These are phyloP conservation scores for Catocala sponsa DNA, from an alignment of 2,888 invertebrate species.

Conservation along the genomic window DNA sequence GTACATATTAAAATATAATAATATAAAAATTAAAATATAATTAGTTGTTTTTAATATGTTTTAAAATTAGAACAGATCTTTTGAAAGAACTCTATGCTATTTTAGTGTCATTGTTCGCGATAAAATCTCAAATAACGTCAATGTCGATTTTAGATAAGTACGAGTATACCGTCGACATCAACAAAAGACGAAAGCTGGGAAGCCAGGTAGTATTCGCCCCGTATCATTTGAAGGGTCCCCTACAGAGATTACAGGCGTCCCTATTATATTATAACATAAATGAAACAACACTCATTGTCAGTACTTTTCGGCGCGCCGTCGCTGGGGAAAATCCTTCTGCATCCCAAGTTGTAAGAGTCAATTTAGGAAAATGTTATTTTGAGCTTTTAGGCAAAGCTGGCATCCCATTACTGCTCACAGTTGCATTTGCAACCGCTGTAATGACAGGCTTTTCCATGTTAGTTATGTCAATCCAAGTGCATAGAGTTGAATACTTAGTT, in stretches of 20 bases:
- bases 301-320: constrained; percentile 6
- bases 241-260: constrained; percentile 9
- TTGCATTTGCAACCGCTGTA: background rate
- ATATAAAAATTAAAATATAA: too few species aligned
- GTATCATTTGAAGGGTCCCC: constrained; percentile 15
- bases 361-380: constrained; percentile 29
- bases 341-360: constrained; percentile 24
- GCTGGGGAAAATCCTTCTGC: constrained; percentile 9
- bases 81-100: too few species aligned
- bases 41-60: too few species aligned
- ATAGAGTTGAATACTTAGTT: too few species aligned
- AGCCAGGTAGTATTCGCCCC: constrained; percentile 13
- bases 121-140: too few species aligned
- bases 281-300: constrained; percentile 13
- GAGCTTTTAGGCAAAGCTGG: background rate
- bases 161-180: background rate
- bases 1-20: too few species aligned
- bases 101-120: too few species aligned
- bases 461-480: too few species aligned
- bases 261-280: constrained; percentile 10
- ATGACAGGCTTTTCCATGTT: background rate
- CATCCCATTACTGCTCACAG: background rate
- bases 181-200: constrained; percentile 7
- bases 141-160: too few species aligned
- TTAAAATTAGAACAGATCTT: too few species aligned